Conservation (phyloP, 35 echinoderm and acorn worm species). For the Apostichopus californicus region DNA sequence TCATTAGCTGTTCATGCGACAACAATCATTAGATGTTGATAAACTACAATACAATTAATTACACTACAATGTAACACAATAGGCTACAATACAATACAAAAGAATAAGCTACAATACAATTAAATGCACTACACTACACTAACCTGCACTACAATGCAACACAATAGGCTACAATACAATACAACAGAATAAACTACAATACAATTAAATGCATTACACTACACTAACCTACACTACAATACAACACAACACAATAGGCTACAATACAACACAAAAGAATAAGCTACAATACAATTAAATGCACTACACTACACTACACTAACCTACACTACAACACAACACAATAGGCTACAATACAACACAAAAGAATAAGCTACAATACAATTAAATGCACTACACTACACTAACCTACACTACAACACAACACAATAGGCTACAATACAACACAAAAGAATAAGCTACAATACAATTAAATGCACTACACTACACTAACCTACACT, state of each 20-base stretch:
- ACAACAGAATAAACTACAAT: too few species aligned
- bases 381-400: too few species aligned
- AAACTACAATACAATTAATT: not conserved
- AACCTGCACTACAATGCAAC: not conserved
- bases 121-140: not conserved
- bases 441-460: not conserved
- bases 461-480: not conserved
- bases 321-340: not conserved
- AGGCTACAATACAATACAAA: not conserved
- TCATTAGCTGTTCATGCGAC: too few species aligned
- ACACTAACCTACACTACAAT: too few species aligned
- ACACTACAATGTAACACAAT: not conserved
- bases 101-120: not conserved
- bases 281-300: not conserved
- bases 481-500: not conserved
- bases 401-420: not conserved
- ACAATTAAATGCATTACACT: too few species aligned
- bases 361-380: too few species aligned
- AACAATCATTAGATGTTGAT: too few species aligned
- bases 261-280: too few species aligned
- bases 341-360: not conserved
- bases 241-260: too few species aligned
- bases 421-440: not conserved
- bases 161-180: not conserved
- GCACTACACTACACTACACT: too few species aligned